Conservation (phyloP, 2,113 vertebrate species). For the Podarcis muralis region DNA sequence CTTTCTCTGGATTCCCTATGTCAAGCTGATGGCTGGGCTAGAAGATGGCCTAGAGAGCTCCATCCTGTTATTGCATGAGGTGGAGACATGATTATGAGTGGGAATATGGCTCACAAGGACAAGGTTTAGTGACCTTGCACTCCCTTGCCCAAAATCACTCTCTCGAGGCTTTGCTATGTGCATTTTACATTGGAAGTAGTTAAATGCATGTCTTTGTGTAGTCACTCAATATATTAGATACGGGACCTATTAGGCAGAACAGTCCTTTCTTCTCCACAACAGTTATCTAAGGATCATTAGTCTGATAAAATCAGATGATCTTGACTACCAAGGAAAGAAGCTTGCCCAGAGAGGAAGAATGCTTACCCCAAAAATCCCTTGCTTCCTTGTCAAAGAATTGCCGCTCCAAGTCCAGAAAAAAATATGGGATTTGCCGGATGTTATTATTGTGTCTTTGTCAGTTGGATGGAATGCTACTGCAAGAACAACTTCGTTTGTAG, state of each 20-base stretch:
- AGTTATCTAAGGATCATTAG: neutral
- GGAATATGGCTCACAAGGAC: neutral
- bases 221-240: neutral
- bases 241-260: neutral
- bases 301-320: neutral
- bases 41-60: no score
- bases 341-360: neutral
- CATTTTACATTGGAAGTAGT: neutral
- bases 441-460: slow-evolving; percentile 92
- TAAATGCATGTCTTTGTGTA: neutral
- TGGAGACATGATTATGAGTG: neutral
- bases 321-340: neutral
- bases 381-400: slow-evolving; percentile 91
- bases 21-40: no score
- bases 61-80: neutral
- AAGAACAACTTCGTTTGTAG: slow-evolving; percentile 93
- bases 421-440: slow-evolving; percentile 98
- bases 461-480: slow-evolving; percentile 95
- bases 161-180: neutral
- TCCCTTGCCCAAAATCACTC: neutral
- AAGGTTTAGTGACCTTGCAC: neutral
- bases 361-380: slow-evolving; percentile 97
- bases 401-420: slow-evolving; percentile 99
- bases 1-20: neutral
- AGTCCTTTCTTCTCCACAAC: neutral